Evolutionary conservation across 2,113 vertebrate species (phyloP).

Genomic region (Rhizomys pruinosus): DNA sequence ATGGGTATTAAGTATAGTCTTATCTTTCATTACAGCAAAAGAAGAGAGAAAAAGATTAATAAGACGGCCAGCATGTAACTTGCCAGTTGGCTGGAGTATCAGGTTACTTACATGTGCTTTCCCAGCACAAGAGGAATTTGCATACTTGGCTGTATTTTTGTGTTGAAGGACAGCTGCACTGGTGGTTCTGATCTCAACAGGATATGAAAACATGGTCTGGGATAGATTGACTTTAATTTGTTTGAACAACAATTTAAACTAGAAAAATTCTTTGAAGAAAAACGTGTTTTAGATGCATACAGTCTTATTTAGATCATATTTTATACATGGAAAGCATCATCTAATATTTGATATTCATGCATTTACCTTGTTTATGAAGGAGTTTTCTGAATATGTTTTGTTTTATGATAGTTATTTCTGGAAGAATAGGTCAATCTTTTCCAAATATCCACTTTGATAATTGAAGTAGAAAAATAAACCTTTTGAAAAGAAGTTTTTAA

Average conservation of each 20-base stretch:
- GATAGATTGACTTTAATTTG: not conserved
- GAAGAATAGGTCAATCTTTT: not conserved
- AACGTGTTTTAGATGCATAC: not conserved
- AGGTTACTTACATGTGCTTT: not conserved
- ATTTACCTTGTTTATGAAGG: not conserved
- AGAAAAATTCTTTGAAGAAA: not conserved
- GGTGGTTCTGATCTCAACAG: not conserved
- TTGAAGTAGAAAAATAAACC: not conserved
- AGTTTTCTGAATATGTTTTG: not conserved
- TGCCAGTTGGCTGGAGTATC: not conserved
- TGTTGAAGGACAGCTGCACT: conserved; percentile 37
- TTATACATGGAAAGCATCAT: not conserved
- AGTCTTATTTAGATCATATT: not conserved
- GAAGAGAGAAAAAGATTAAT: not conserved
- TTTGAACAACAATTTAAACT: not conserved
- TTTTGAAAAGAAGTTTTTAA: not conserved
- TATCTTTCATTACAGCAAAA: conserved; percentile 34
- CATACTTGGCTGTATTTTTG: conserved; percentile 8
- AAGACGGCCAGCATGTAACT: not conserved
- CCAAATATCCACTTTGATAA: not conserved
- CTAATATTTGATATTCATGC: not conserved
- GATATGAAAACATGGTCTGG: not conserved
- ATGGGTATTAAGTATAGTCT: not conserved
- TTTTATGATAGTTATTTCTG: not conserved
- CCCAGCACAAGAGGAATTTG: conserved; percentile 2